Conservation (phyloP, 1,140 invertebrate species). For the Leptinotarsa undecemlineata region DNA sequence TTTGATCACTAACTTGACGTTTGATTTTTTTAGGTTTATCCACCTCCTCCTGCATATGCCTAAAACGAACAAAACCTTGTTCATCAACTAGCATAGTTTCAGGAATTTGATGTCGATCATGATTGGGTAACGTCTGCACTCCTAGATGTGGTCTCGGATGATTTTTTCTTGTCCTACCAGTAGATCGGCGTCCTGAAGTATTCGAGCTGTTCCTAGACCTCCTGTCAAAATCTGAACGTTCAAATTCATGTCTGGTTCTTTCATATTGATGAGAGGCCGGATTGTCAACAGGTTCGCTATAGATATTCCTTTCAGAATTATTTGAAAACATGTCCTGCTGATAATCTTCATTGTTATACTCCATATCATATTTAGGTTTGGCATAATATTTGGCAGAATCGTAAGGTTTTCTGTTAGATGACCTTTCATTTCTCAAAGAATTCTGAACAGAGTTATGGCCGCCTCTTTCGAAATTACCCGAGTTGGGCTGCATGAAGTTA, state of each 20-base stretch:
- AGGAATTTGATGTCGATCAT: conserved; percentile 47
- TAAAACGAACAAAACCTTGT: conserved; percentile 81
- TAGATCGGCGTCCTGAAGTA: conserved; percentile 50
- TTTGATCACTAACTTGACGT: conserved; percentile 44
- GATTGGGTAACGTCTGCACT: conserved; percentile 53
- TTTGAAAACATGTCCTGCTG: conserved; percentile 55
- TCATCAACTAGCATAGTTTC: conserved; percentile 77
- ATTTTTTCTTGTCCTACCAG: conserved; percentile 46
- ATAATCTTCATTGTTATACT: conserved; percentile 49
- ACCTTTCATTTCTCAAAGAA: conserved; percentile 41
- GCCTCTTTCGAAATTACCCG: conserved; percentile 47
- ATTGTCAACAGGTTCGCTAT: conserved; percentile 52
- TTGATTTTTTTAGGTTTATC: conserved; percentile 43
- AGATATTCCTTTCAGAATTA: conserved; percentile 47
- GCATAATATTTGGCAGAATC: conserved; percentile 62
- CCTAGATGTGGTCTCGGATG: conserved; percentile 49
- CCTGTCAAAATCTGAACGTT: conserved; percentile 58
- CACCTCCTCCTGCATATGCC: conserved; percentile 54
- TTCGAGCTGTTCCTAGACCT: conserved; percentile 51
- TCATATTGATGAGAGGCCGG: conserved; percentile 46
- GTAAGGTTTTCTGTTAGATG: conserved; percentile 56
- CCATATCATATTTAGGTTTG: conserved; percentile 56
- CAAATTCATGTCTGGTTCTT: conserved; percentile 58
- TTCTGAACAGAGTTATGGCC: conserved; percentile 40
- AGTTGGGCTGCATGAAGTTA: conserved; percentile 44